Evolutionary conservation across 2,888 invertebrate species (phyloP).

Genomic region (Ephialtes manifestator): DNA sequence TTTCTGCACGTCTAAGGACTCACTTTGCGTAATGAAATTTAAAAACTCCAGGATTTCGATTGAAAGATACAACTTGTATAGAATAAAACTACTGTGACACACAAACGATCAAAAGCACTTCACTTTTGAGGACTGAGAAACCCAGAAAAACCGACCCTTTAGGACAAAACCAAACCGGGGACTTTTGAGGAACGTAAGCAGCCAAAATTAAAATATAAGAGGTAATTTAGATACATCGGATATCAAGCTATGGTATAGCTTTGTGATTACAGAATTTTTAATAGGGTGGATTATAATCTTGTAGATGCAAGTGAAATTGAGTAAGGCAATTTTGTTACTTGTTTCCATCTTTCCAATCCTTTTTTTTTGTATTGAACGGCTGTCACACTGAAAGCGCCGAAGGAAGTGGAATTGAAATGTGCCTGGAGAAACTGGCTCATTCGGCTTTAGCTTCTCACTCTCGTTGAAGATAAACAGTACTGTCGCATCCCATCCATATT

Average conservation of each 20-base stretch:
- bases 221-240: background rate
- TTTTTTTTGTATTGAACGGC: background rate
- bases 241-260: background rate
- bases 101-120: background rate
- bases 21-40: background rate
- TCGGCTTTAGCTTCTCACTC: conserved; percentile 45
- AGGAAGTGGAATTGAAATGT: conserved; percentile 39
- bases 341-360: conserved; percentile 24
- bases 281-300: background rate
- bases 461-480: conserved; percentile 38
- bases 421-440: conserved; percentile 36
- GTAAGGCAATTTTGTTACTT: background rate
- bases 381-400: conserved; percentile 14
- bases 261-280: conserved; percentile 7
- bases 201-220: background rate
- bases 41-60: background rate
- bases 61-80: background rate
- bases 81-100: background rate
- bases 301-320: background rate
- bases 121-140: background rate
- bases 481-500: conserved; percentile 37
- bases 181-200: background rate
- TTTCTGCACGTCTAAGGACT: background rate
- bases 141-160: background rate
- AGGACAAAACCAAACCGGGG: background rate